Evolutionary conservation across 2,797 vertebrate genomes (phyloP), one percentile per base, ranked within the genome.

Genomic region (Fringilla coelebs): DNA sequence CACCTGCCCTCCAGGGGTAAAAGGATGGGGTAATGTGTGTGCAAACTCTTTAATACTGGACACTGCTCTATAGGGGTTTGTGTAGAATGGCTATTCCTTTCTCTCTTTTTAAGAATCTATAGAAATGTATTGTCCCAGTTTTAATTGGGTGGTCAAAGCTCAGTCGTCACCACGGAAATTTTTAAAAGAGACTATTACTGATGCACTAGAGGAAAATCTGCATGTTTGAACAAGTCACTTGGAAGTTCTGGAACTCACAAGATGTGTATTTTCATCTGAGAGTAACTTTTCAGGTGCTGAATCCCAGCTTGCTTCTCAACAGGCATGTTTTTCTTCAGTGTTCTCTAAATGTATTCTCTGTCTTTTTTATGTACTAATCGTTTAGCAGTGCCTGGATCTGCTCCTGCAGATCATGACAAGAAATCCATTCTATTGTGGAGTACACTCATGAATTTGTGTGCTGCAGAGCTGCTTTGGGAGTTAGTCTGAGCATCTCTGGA

Each of bases 391-490:
- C 36, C 34, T 70, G 49, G 31, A 46, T 79, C 62, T 52, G 11
- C 28, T 77, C 8, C 55, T 24, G 28, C 2, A 10, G 10, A 13
- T 52, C 54, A 49, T 17, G 36, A 29, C 0, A 3, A 71, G 31
- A 75, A 5, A 57, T 84, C 7, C 18, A 29, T n/a, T 36, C 31
- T 70, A 14, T 24, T 82, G 20, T 32, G 24, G 34, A 29, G 24
- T 4, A 1, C 8, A 7, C 43, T 74, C 12, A 19, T 54, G 22
- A 73, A n/a, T 85, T 82, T 60, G 6, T 76, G 61, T 9, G 6
- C 55, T 84, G 54, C 49, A 68, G 61, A 81, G 40, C 10, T 86
- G 32, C 76, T 86, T n/a, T 75, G 83, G 66, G 82, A 90, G n/a
- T 77, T 54, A 74, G 17, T 28, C 38, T 74, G 51, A 71, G 72